These are phyloP conservation scores for Chironomus tepperi DNA, from an alignment of 1,140 invertebrate species.

Conservation along the genomic window DNA sequence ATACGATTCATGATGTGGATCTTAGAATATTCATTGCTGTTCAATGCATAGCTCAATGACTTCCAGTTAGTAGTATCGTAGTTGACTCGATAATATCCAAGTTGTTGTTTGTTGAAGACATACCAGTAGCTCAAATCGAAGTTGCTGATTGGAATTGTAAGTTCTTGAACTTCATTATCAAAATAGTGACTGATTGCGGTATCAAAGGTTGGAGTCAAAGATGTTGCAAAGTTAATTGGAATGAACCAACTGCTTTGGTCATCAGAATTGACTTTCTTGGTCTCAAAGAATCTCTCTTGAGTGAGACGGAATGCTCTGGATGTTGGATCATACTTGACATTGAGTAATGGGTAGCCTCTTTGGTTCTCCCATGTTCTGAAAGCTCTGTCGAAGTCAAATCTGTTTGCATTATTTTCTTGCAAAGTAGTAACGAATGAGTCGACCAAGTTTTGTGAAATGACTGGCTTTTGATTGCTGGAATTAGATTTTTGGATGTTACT, in stretches of 20 bases:
- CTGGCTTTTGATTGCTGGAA: not conserved
- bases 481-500: no score
- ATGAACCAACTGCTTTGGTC: not conserved
- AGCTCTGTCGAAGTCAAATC: not conserved
- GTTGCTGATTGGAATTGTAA: not conserved
- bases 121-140: not conserved
- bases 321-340: not conserved
- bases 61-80: not conserved
- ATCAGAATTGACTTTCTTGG: not conserved
- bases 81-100: not conserved
- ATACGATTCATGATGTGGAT: not conserved
- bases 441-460: not conserved
- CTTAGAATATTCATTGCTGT: not conserved
- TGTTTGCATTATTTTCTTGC: not conserved
- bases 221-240: not conserved
- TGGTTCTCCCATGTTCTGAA: not conserved
- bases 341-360: not conserved
- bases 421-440: not conserved
- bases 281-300: not conserved
- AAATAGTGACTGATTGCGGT: not conserved
- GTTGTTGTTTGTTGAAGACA: not conserved
- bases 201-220: not conserved
- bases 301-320: not conserved
- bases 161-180: not conserved
- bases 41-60: not conserved